Base-by-base conservation (phyloP, 2,888 invertebrate genomes). In the Stratiomys singularior region DNA sequence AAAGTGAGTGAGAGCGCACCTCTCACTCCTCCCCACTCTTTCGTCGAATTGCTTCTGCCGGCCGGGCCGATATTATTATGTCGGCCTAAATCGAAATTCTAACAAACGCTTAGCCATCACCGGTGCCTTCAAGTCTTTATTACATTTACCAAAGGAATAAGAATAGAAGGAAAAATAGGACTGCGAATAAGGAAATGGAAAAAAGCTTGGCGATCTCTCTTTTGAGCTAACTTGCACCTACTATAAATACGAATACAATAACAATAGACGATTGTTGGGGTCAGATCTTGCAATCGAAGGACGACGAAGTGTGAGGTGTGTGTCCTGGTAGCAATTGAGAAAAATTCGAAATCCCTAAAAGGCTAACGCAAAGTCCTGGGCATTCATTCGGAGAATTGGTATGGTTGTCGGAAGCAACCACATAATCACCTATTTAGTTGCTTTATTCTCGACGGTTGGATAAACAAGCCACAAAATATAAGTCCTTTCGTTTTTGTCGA, bases 401-500 rank as follows among this genome's bases (percentile, higher is more conserved):
- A 37, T 25, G 60, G 60, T 58, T 58, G 30, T 37, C 60, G 44
- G 74, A 74, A 74, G 60, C 27, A 44, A 25, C 69, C 69, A 58
- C 27, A 74, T 74, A 74, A 74, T 74, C 74, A 74, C 74, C 74
- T 74, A 72, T 74, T 74, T 60, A 60, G 74, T 74, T 74, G 37
- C 74, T 60, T 58, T 74, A 74, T 74, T 58, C 74, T 60, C 58
- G 21, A 60, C 37, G 74, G 60, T 58, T 58, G 74, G 74, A 74
- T 74, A 74, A 74, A 74, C 44, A 74, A 74, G 44, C 74, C 74
- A 60, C 74, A 74, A 74, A 69, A 74, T 60, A 74, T 74, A 74
- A 74, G 74, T 74, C 74, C 60, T 60, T 27, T 37, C 74, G 74
- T 47, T 74, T 37, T 23, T 23, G 37, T 37, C 37, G 25, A 69